Evolutionary conservation across 2,113 vertebrate genomes (phyloP).

Genomic region (Oryctolagus cuniculus): DNA sequence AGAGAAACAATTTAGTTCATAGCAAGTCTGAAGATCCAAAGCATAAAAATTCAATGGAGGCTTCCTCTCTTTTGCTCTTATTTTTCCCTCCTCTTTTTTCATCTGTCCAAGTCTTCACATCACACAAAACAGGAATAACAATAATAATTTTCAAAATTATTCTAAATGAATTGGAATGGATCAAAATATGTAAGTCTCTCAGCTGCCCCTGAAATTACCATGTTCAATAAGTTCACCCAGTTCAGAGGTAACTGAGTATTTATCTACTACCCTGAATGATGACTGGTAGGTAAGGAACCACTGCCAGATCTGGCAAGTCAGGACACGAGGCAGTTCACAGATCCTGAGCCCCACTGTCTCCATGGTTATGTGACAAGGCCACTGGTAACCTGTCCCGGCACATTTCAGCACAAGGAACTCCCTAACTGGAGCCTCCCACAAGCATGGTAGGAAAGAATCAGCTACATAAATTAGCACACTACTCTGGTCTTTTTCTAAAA

Average conservation of each 20-base stretch:
- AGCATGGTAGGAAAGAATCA: neutral
- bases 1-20: neutral
- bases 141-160: constrained; percentile 3
- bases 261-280: neutral
- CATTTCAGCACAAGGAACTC: constrained; percentile 46
- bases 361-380: neutral
- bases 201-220: neutral
- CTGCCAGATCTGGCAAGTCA: constrained; percentile 19
- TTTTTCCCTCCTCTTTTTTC: neutral
- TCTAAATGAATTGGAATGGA: neutral
- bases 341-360: neutral
- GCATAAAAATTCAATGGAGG: neutral
- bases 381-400: neutral
- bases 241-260: neutral
- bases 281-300: constrained; percentile 2
- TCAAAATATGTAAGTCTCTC: neutral
- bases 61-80: neutral
- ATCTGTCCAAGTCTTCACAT: neutral
- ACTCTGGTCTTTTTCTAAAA: neutral
- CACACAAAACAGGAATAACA: neutral
- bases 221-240: neutral
- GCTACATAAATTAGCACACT: neutral
- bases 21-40: neutral
- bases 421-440: neutral
- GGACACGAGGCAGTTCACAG: neutral